Conservation (phyloP, 2,797 vertebrate genomes). For the Chromis chromis region DNA sequence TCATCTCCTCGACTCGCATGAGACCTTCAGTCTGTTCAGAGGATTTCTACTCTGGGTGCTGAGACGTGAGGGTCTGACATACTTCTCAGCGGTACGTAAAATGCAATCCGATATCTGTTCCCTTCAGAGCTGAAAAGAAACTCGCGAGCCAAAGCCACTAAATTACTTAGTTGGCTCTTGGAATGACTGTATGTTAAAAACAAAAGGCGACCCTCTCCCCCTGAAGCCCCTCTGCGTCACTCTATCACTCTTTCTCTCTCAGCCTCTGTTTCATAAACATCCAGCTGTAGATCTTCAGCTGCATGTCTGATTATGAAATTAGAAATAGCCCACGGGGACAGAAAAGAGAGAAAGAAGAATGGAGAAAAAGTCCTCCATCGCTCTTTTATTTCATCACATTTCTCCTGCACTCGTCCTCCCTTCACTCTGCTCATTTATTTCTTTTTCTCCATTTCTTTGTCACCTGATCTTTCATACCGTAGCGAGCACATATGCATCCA, state of each 20-base stretch:
- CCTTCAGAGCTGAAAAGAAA: conserved; percentile 35
- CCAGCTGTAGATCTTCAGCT: conserved; percentile 55
- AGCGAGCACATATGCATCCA: conserved; percentile 14
- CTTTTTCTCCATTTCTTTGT: conserved; percentile 2
- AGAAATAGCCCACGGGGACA: conserved; percentile 26
- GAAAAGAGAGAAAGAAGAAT: conserved; percentile 7
- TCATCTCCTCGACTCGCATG: conserved; percentile 11
- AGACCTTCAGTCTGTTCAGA: conserved; percentile 29
- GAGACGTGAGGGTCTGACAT: conserved; percentile 47
- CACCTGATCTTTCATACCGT: conserved; percentile 12
- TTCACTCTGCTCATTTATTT: conserved; percentile 8
- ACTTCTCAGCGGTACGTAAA: conserved; percentile 50
- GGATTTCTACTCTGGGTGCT: conserved; percentile 20
- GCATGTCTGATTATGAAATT: conserved; percentile 55
- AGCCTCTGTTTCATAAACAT: conserved; percentile 50
- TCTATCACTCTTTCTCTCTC: conserved; percentile 14
- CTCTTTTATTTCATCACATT: background rate
- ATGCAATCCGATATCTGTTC: conserved; percentile 53
- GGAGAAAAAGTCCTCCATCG: background rate
- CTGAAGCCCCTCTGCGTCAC: conserved; percentile 30
- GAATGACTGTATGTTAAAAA: conserved; percentile 65
- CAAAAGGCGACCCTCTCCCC: conserved; percentile 41
- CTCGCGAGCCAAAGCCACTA: conserved; percentile 47
- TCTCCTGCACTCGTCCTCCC: background rate
- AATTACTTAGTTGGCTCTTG: conserved; percentile 64